Evolutionary conservation across 2,888 invertebrate genomes (phyloP).

Genomic region (Operophtera brumata): DNA sequence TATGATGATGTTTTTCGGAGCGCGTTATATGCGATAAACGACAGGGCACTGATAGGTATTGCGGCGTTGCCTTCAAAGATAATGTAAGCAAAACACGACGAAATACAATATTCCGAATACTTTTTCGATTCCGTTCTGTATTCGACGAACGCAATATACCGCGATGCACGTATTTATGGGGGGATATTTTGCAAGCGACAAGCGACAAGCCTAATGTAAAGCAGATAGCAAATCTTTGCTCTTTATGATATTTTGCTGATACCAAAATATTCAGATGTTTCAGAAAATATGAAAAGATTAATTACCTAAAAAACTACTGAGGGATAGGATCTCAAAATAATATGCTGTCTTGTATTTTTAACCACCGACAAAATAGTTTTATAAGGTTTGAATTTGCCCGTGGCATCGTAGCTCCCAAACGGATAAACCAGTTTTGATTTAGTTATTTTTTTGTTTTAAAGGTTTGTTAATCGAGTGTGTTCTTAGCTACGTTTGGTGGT

Average conservation of each 20-base stretch:
- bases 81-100: conserved; percentile 19
- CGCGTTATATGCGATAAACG: conserved; percentile 15
- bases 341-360: too few relatives aligned
- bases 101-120: conserved; percentile 24
- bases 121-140: conserved; percentile 24
- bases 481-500: too few relatives aligned
- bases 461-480: too few relatives aligned
- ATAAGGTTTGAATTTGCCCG: too few relatives aligned
- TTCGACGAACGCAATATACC: conserved; percentile 18
- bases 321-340: too few relatives aligned
- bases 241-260: conserved; percentile 16
- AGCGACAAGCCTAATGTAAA: conserved; percentile 44
- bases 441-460: too few relatives aligned
- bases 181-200: conserved; percentile 46
- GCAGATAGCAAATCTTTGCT: conserved; percentile 41
- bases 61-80: conserved; percentile 8
- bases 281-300: too few relatives aligned
- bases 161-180: conserved; percentile 48
- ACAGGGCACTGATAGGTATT: conserved; percentile 5
- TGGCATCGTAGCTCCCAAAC: too few relatives aligned
- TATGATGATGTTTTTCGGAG: neutral
- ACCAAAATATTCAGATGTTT: too few relatives aligned
- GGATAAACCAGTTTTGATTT: too few relatives aligned
- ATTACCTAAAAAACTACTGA: too few relatives aligned
- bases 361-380: too few relatives aligned